Conservation (phyloP, 2,797 vertebrate genomes). For the Tinamus major region DNA sequence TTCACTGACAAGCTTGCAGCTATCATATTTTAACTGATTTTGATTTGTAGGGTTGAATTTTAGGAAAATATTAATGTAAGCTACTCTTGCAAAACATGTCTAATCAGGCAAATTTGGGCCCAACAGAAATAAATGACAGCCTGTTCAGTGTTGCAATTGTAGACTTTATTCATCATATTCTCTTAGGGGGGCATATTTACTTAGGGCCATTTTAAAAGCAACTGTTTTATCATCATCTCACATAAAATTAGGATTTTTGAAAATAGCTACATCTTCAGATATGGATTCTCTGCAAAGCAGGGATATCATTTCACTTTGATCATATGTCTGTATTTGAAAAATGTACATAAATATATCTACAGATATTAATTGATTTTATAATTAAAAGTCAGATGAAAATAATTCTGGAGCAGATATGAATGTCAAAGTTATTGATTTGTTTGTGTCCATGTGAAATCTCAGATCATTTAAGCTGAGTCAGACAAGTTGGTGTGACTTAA, state of each 20-base stretch:
- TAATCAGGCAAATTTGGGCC: not conserved
- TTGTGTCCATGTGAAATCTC: not conserved
- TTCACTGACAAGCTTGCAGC: not conserved
- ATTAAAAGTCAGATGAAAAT: not conserved
- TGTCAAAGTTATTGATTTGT: not conserved
- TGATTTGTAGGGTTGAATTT: not conserved
- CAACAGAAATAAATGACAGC: not conserved
- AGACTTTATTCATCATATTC: not conserved
- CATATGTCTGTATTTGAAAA: not conserved
- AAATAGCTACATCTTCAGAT: not conserved
- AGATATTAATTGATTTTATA: not conserved
- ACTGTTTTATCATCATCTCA: not conserved
- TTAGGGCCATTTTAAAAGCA: not conserved
- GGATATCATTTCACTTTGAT: not conserved
- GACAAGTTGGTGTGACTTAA: not conserved
- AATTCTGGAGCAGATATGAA: not conserved
- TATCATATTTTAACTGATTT: not conserved
- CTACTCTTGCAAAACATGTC: not conserved
- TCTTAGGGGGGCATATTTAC: not conserved
- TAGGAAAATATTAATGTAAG: not conserved
- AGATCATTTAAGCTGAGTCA: not conserved
- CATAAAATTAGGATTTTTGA: not conserved
- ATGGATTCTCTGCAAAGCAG: not conserved
- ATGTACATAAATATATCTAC: not conserved
- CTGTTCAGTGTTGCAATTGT: not conserved